Conservation (phyloP, 2,113 vertebrate genomes). For the Hippocampus abdominalis region DNA sequence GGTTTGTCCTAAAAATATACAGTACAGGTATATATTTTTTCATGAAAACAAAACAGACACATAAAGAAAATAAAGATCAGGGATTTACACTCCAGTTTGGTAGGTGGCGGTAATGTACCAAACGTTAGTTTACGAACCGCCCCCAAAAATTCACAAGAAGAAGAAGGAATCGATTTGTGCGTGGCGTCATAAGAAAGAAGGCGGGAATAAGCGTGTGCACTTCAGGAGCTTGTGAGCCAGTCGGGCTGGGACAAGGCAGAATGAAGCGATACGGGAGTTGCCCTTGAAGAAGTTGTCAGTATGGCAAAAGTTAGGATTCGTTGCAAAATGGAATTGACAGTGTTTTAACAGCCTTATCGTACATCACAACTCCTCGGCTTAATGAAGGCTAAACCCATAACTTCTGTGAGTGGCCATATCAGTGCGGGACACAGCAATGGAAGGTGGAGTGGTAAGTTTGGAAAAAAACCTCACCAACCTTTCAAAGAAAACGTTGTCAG, state of each 20-base stretch:
- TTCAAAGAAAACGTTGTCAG: not conserved
- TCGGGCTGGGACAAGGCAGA: slow-evolving; percentile 3
- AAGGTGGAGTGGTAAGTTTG: slow-evolving; percentile 44
- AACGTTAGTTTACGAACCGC: too few relatives aligned
- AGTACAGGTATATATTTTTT: too few relatives aligned
- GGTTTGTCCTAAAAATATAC: too few relatives aligned
- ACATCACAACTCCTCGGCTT: not conserved
- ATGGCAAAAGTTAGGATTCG: slow-evolving; percentile 13
- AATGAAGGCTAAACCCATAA: slow-evolving; percentile 38
- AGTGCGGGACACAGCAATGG: slow-evolving; percentile 27
- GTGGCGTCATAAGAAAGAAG: slow-evolving; percentile 19
- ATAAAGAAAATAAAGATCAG: too few relatives aligned
- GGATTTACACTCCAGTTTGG: too few relatives aligned
- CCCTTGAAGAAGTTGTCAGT: slow-evolving; percentile 44
- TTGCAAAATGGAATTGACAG: not conserved
- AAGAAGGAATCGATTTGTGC: not conserved
- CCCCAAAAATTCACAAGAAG: not conserved
- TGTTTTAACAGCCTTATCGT: not conserved
- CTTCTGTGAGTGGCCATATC: slow-evolving; percentile 32
- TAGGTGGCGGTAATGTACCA: too few relatives aligned
- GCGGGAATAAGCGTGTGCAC: slow-evolving; percentile 41
- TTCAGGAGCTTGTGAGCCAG: slow-evolving; percentile 7
- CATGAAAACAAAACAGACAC: too few relatives aligned
- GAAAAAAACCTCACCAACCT: not conserved
- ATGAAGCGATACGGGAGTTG: slow-evolving; percentile 12